Conservation (phyloP, 2,797 vertebrate species). For the Gymnothorax reevesii region DNA sequence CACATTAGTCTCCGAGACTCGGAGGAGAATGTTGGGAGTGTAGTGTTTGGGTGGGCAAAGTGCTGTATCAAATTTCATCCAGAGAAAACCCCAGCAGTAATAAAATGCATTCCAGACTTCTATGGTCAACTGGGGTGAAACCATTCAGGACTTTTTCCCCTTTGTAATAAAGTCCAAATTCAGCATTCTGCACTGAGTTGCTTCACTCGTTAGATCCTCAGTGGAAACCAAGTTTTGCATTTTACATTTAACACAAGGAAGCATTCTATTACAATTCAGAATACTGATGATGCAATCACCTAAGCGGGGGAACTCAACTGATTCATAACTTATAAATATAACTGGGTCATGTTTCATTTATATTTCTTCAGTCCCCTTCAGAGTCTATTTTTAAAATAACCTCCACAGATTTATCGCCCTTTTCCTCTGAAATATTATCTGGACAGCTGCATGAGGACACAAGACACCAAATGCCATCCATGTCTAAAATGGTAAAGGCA, state of each 20-base stretch:
- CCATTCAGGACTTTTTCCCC: background rate
- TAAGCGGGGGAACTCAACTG: background rate
- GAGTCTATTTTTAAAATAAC: slow-evolving; percentile 26
- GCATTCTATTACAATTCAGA: background rate
- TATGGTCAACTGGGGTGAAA: slow-evolving; percentile 11
- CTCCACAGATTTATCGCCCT: background rate
- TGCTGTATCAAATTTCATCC: background rate
- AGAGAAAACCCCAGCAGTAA: background rate
- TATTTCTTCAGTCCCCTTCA: background rate
- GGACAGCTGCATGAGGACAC: slow-evolving; percentile 4
- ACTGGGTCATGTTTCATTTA: background rate
- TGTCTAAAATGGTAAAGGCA: slow-evolving; percentile 8
- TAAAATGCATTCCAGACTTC: slow-evolving; percentile 7
- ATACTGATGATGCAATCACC: background rate
- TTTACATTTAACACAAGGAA: background rate
- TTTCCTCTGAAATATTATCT: slow-evolving; percentile 16
- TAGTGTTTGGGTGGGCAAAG: slow-evolving; percentile 2
- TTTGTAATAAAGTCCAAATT: background rate
- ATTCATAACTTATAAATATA: slow-evolving; percentile 12
- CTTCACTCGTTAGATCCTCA: background rate
- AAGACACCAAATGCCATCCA: background rate
- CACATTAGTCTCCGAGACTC: background rate
- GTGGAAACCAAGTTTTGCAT: background rate
- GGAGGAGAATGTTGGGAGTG: background rate
- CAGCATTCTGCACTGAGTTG: background rate